phyloP scores from a whole-genome alignment of 2,888 invertebrate species.

The Dasysyrphus tricinctus region DNA sequence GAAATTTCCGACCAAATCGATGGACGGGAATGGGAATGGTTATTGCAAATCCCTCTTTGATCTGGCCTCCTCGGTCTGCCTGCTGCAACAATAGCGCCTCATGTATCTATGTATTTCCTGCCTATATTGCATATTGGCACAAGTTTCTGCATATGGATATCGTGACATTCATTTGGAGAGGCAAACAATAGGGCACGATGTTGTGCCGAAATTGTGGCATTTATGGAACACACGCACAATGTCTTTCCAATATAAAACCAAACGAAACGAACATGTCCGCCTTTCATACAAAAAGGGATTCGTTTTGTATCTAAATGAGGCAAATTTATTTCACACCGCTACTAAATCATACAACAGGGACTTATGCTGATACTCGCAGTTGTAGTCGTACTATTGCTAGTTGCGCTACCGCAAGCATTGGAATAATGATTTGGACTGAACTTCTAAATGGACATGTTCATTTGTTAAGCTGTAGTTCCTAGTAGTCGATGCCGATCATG shows the following conservation, averaged over 20 bases:
- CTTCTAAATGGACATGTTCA: neutral
- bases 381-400: neutral
- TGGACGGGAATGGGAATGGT: slow-evolving; percentile 45
- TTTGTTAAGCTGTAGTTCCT: neutral
- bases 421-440: neutral
- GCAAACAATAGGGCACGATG: slow-evolving; percentile 66
- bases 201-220: slow-evolving; percentile 62
- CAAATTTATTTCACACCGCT: slow-evolving; percentile 63
- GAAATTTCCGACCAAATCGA: slow-evolving; percentile 66
- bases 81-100: slow-evolving; percentile 47
- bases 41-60: slow-evolving; percentile 69
- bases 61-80: slow-evolving; percentile 8
- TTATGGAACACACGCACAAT: slow-evolving; percentile 59
- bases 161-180: slow-evolving; percentile 60
- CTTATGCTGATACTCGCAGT: neutral
- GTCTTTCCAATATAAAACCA: slow-evolving; percentile 12
- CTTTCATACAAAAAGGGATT: slow-evolving; percentile 35
- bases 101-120: slow-evolving; percentile 14
- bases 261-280: slow-evolving; percentile 34
- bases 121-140: slow-evolving; percentile 24
- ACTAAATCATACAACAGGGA: slow-evolving; percentile 55
- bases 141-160: slow-evolving; percentile 48
- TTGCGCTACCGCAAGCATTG: neutral
- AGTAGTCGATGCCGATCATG: neutral
- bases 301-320: slow-evolving; percentile 49